These are phyloP conservation scores for Chromoteleia sp. DNA, from an alignment of 2,888 invertebrate genomes.

Conservation along the genomic window DNA sequence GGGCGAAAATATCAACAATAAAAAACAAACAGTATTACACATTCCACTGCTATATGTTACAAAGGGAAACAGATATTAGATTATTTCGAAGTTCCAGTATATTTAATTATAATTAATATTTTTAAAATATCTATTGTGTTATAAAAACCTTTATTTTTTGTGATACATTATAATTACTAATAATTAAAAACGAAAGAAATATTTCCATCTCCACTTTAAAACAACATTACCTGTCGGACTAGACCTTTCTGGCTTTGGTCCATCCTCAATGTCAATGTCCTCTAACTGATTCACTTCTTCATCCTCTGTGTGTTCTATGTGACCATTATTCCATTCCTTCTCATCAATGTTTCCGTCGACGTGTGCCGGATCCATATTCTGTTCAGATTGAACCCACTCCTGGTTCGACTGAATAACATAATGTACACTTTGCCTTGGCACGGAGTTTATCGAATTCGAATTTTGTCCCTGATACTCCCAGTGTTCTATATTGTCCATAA, in stretches of 20 bases:
- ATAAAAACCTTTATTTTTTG: too few species aligned
- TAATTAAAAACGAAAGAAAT: too few species aligned
- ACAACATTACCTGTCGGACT: slow-evolving; percentile 49
- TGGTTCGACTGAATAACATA: slow-evolving; percentile 45
- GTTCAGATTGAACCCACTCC: slow-evolving; percentile 27
- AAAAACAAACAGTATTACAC: too few species aligned
- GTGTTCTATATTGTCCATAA: slow-evolving; percentile 83
- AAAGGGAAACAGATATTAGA: too few species aligned
- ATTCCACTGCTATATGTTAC: too few species aligned
- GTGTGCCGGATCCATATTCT: slow-evolving; percentile 37
- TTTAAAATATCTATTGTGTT: too few species aligned
- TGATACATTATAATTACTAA: too few species aligned
- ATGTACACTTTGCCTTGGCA: slow-evolving; percentile 48
- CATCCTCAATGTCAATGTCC: slow-evolving; percentile 52
- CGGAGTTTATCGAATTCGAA: slow-evolving; percentile 10
- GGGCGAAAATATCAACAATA: too few species aligned
- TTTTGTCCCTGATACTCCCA: slow-evolving; percentile 74
- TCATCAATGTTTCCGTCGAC: slow-evolving; percentile 31
- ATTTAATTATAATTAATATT: too few species aligned
- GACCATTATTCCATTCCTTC: slow-evolving; percentile 48
- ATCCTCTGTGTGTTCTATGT: slow-evolving; percentile 26
- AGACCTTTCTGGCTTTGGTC: slow-evolving; percentile 39
- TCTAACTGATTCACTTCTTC: slow-evolving; percentile 45
- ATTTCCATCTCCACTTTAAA: neutral
- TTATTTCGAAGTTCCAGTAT: too few species aligned